These are phyloP conservation scores for Micoletzkya japonica DNA, from an alignment of 2,888 invertebrate genomes.

Conservation along the genomic window DNA sequence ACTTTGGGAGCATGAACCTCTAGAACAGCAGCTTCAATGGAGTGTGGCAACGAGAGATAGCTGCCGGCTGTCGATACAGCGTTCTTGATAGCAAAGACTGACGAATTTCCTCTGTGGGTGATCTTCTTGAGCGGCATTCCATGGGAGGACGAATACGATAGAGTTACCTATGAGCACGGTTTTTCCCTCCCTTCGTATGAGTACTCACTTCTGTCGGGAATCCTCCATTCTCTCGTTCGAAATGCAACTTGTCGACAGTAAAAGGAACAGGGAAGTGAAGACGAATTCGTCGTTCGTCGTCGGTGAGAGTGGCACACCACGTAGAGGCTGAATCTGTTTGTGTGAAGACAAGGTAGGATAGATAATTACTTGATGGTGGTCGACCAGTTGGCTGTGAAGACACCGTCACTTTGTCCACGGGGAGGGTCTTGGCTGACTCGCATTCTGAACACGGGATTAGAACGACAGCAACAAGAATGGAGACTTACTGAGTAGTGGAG, in stretches of 20 bases:
- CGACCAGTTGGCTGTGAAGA: too few relatives aligned
- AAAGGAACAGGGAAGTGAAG: slow-evolving; percentile 40
- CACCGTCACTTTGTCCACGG: too few relatives aligned
- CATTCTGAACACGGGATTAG: background rate
- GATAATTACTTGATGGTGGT: too few relatives aligned
- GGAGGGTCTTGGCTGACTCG: background rate
- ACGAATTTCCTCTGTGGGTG: slow-evolving; percentile 16
- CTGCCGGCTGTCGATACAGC: slow-evolving; percentile 31
- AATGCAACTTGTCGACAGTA: slow-evolving; percentile 41
- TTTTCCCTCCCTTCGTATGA: background rate
- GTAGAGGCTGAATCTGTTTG: slow-evolving; percentile 20
- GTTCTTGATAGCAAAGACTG: slow-evolving; percentile 26
- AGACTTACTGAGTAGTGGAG: slow-evolving; percentile 56
- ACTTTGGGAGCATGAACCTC: slow-evolving; percentile 32
- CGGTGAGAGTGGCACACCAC: slow-evolving; percentile 33
- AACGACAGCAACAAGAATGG: too few relatives aligned
- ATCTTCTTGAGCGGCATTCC: slow-evolving; percentile 21
- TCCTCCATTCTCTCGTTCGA: slow-evolving; percentile 28
- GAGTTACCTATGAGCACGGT: background rate
- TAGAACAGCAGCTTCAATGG: slow-evolving; percentile 40
- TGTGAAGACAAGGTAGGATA: too few relatives aligned
- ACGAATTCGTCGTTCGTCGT: slow-evolving; percentile 25
- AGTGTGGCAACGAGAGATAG: slow-evolving; percentile 36
- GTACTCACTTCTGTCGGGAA: slow-evolving; percentile 23
- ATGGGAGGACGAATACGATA: slow-evolving; percentile 15